Evolutionary conservation across 2,888 invertebrate genomes (phyloP), one percentile per base, ranked within the genome.

Genomic region (Amphipyra tragopoginis): DNA sequence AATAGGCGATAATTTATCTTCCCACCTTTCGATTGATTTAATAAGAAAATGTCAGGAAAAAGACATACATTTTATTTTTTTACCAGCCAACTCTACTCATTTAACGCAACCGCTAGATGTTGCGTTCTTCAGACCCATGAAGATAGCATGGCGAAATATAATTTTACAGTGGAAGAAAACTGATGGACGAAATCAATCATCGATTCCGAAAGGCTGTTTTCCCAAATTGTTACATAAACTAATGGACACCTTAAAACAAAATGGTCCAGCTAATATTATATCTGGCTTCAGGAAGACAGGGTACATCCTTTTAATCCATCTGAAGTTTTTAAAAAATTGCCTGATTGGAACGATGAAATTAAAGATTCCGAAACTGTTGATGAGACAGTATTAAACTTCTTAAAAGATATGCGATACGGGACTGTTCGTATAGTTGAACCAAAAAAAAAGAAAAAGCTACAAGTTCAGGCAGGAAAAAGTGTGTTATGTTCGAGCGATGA

Each of bases 231-330:
- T 83, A 68, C 59, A 10, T 54, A 49, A 33, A 26, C 63, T 85
- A 43, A 49, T 78, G 54, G 60, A 60, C 34, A 72, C 69, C 44
- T 49, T 87, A 10, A 61, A 76, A 26, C 44, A 53, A 53, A 39
- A 54, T 75, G 13, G 54, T 51, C 42, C 43, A 60, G 61, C 38
- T 21, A 33, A 79, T 78, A 47, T 52, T 82, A 26, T 54, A 52
- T 50, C 80, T 79, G 68, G 82, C 75, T 29, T 86, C 82, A 62
- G 62, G 65, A 71, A 64, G 56, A 34, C 62, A 45, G 55, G 62
- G 29, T 56, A 56, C 38, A 47, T 51, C 61, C 61, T 34, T 36
- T 49, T 49, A 49, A 49, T 49, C 36, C 34, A 49, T 34, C 29
- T 11, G 11, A 29, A 7, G 29, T 29, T 29, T 29, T 29, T 5